Evolutionary conservation across 2,888 invertebrate species (phyloP).

Genomic region (Drosophila rellima): DNA sequence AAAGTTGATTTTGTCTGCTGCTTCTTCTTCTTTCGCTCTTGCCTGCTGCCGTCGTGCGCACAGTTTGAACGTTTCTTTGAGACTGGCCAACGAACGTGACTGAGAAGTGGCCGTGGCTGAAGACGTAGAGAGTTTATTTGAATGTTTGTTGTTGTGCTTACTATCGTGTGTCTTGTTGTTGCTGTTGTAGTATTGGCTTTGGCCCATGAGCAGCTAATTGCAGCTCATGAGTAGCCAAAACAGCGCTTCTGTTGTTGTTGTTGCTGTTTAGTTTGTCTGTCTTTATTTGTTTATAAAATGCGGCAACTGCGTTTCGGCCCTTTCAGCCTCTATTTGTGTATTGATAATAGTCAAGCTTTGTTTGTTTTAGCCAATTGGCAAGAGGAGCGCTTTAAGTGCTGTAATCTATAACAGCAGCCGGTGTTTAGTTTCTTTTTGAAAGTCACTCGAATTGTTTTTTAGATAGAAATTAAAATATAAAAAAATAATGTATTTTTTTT

Average conservation of each 20-base stretch:
- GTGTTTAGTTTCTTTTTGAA: constrained; percentile 11
- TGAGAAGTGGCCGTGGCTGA: constrained; percentile 47
- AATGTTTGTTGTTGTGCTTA: constrained; percentile 11
- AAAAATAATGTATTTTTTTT: background rate
- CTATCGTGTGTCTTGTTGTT: background rate
- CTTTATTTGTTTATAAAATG: constrained; percentile 58
- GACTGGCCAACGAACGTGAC: constrained; percentile 64
- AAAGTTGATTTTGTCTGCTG: constrained; percentile 59
- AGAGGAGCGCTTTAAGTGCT: constrained; percentile 8
- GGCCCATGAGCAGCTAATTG: constrained; percentile 60
- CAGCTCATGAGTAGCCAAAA: constrained; percentile 34
- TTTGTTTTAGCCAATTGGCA: constrained; percentile 32
- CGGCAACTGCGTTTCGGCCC: constrained; percentile 30
- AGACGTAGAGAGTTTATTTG: constrained; percentile 40
- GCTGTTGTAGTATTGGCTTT: constrained; percentile 22
- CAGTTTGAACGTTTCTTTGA: constrained; percentile 72
- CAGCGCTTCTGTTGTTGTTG: constrained; percentile 12
- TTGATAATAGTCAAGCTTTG: constrained; percentile 9
- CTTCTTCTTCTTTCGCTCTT: constrained; percentile 27
- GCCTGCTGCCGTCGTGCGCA: constrained; percentile 49
- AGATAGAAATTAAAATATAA: background rate
- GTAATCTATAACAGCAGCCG: constrained; percentile 17
- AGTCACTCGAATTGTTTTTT: background rate
- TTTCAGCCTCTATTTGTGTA: constrained; percentile 11
- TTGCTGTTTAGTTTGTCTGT: constrained; percentile 10